These are phyloP conservation scores for Chironomus striatipennis DNA, from an alignment of 1,140 invertebrate genomes.

Conservation along the genomic window DNA sequence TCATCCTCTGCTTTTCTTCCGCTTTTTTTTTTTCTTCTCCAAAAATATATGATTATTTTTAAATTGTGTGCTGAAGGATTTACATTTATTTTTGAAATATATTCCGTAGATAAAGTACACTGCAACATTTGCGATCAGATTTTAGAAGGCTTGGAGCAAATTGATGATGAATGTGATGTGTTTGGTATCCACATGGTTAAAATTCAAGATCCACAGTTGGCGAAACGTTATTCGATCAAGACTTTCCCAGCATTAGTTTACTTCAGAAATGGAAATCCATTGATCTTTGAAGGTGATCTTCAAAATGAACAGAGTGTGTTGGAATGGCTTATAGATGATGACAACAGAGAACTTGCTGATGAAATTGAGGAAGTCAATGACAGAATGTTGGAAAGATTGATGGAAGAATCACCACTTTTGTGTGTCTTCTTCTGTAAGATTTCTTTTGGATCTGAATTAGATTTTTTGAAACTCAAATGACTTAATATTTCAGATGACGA, in stretches of 20 bases:
- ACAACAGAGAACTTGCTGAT: conserved; percentile 85
- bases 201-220: conserved; percentile 83
- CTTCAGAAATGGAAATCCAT: conserved; percentile 86
- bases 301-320: conserved; percentile 84
- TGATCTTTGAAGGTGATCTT: conserved; percentile 86
- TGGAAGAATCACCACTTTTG: conserved; percentile 79
- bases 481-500: conserved; percentile 61
- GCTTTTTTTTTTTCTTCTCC: conserved; percentile 21
- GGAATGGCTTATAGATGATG: conserved; percentile 90
- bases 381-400: conserved; percentile 77
- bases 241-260: conserved; percentile 89
- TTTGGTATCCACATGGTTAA: conserved; percentile 93
- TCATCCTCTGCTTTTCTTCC: conserved; percentile 27
- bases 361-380: conserved; percentile 90
- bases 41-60: conserved; percentile 10
- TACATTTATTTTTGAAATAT: conserved; percentile 27
- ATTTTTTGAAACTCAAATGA: background rate
- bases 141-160: conserved; percentile 77
- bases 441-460: conserved; percentile 20
- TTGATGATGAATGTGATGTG: conserved; percentile 88
- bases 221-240: conserved; percentile 89
- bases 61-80: conserved; percentile 24
- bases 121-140: conserved; percentile 90
- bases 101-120: conserved; percentile 72
- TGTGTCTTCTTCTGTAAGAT: conserved; percentile 89